phyloP scores from a whole-genome alignment of 2,888 invertebrate genomes.

The Sarcophaga caerulescens region DNA sequence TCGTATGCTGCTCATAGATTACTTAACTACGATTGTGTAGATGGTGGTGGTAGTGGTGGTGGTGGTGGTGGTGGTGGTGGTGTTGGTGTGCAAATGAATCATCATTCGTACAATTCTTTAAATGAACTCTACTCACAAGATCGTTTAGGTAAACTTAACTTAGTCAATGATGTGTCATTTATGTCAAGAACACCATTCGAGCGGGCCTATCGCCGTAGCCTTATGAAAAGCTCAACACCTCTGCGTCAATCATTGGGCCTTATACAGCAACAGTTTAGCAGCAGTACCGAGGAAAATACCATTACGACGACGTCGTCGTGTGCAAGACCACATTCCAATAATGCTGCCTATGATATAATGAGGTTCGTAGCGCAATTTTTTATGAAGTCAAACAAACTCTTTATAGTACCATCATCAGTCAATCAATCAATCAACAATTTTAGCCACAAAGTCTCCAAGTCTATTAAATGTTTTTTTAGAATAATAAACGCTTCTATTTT shows the following conservation, averaged over 20 bases:
- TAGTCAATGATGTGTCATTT: constrained; percentile 72
- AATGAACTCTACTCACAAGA: constrained; percentile 73
- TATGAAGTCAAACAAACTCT: constrained; percentile 17
- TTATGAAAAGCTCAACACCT: constrained; percentile 77
- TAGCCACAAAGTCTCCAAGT: constrained; percentile 14
- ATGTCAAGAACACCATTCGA: constrained; percentile 81
- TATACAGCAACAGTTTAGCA: constrained; percentile 67
- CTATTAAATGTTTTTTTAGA: constrained; percentile 18
- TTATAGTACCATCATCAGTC: constrained; percentile 30
- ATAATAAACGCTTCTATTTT: constrained; percentile 42
- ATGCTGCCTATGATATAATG: constrained; percentile 77
- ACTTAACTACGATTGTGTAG: constrained; percentile 75
- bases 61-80: too few relatives aligned
- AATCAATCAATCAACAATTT: constrained; percentile 46
- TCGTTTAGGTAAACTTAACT: constrained; percentile 71
- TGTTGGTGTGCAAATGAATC: constrained; percentile 29
- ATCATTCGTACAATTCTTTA: constrained; percentile 72
- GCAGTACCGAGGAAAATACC: constrained; percentile 27
- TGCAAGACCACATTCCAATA: constrained; percentile 76
- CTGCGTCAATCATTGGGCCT: constrained; percentile 75
- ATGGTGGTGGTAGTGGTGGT: constrained; percentile 64
- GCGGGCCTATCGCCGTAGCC: constrained; percentile 79
- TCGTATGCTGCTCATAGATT: constrained; percentile 70
- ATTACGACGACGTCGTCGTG: constrained; percentile 66
- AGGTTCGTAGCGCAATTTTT: constrained; percentile 76